phyloP scores from a whole-genome alignment of 2,113 vertebrate species.

The Astur gentilis region DNA sequence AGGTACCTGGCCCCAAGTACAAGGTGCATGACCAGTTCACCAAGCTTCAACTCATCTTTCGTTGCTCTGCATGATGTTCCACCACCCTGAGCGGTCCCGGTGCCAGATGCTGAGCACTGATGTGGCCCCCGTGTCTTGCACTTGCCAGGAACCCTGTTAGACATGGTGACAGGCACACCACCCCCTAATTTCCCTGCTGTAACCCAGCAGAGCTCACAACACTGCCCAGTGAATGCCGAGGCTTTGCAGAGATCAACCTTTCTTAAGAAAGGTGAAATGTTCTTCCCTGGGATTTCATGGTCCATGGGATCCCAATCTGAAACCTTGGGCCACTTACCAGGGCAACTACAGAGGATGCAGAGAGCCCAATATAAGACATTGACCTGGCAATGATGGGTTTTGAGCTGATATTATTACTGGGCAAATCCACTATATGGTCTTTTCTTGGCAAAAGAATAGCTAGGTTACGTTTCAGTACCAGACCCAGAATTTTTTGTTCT shows the following conservation, averaged over 20 bases:
- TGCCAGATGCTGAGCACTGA: neutral
- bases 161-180: neutral
- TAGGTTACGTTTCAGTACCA: neutral
- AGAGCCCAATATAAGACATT: neutral
- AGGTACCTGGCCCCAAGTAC: neutral
- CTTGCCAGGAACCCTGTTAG: neutral
- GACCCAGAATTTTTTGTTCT: neutral
- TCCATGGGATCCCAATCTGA: neutral
- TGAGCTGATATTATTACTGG: neutral
- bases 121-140: fast-evolving
- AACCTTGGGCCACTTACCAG: neutral
- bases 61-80: neutral
- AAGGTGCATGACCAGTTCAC: neutral
- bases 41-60: fast-evolving
- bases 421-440: neutral
- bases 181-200: neutral
- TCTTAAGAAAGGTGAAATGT: neutral
- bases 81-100: fast-evolving
- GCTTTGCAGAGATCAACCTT: neutral
- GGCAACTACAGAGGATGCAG: neutral
- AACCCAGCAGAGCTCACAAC: neutral
- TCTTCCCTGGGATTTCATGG: neutral
- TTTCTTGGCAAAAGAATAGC: neutral
- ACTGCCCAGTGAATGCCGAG: neutral
- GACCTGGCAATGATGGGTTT: neutral